phyloP scores from a whole-genome alignment of 2,797 vertebrate species.

The Busarellus nigricollis region DNA sequence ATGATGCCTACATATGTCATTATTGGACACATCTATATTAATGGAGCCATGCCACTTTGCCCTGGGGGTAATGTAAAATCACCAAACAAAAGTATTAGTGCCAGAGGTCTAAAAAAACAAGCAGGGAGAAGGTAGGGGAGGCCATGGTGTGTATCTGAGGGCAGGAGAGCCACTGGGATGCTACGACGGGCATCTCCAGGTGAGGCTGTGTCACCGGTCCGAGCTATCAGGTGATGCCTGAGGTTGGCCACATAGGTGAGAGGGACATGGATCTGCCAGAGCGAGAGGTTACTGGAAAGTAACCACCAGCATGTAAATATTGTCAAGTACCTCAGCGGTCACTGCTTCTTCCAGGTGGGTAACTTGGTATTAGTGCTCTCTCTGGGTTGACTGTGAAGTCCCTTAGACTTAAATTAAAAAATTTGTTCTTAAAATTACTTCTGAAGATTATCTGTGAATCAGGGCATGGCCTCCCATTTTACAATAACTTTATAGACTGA shows the following conservation, averaged over 20 bases:
- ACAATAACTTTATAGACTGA: neutral
- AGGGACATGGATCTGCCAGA: neutral
- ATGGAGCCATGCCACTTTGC: neutral
- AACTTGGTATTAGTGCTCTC: neutral
- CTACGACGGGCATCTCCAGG: rapidly evolving
- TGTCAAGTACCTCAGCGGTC: neutral
- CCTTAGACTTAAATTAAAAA: neutral
- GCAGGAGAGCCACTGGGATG: neutral
- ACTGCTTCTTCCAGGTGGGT: neutral
- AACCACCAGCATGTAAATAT: neutral
- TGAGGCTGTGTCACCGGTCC: neutral
- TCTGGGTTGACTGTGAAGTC: neutral
- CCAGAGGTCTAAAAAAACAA: neutral
- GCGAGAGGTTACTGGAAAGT: neutral
- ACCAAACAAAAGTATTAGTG: neutral
- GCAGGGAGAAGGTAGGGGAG: neutral
- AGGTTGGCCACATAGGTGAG: neutral
- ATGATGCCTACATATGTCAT: neutral
- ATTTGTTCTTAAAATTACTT: neutral
- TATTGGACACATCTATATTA: neutral
- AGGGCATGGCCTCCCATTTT: neutral
- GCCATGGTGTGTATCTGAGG: neutral
- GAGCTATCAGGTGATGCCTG: neutral
- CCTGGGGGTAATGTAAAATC: neutral
- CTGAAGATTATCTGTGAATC: neutral